Conservation (phyloP, 2,113 vertebrate species). For the Chloropsis hardwickii region DNA sequence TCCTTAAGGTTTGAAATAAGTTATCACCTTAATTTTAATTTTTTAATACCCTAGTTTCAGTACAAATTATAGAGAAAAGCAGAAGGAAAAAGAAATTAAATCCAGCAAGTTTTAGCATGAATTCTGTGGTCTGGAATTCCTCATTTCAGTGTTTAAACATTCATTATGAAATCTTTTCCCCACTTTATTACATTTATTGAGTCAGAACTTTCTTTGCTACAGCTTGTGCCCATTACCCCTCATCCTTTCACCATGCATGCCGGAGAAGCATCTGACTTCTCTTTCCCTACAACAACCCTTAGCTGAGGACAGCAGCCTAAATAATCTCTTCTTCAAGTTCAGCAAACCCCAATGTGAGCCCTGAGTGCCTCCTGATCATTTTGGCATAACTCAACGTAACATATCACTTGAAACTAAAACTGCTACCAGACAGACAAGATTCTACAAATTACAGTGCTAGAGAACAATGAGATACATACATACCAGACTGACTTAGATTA, state of each 20-base stretch:
- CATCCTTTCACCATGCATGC: rapidly evolving
- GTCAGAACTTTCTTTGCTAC: neutral
- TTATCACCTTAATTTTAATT: neutral
- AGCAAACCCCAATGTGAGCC: neutral
- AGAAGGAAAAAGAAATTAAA: neutral
- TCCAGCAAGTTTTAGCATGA: neutral
- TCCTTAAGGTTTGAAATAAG: neutral
- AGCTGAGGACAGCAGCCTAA: neutral
- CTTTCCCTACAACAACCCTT: neutral
- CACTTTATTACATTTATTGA: neutral
- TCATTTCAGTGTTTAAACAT: neutral
- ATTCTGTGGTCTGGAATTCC: neutral
- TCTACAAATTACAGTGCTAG: neutral
- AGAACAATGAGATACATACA: neutral
- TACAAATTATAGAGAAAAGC: neutral
- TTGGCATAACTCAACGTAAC: neutral
- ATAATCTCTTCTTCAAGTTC: neutral
- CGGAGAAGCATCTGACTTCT: neutral
- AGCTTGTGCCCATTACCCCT: neutral
- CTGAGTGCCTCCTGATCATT: neutral
- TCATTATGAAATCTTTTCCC: neutral
- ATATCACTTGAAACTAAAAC: neutral
- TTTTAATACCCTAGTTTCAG: neutral
- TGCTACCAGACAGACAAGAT: neutral
- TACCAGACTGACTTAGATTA: neutral